Evolutionary conservation across 2,113 vertebrate genomes (phyloP).

Genomic region (Sapayoa aenigma): DNA sequence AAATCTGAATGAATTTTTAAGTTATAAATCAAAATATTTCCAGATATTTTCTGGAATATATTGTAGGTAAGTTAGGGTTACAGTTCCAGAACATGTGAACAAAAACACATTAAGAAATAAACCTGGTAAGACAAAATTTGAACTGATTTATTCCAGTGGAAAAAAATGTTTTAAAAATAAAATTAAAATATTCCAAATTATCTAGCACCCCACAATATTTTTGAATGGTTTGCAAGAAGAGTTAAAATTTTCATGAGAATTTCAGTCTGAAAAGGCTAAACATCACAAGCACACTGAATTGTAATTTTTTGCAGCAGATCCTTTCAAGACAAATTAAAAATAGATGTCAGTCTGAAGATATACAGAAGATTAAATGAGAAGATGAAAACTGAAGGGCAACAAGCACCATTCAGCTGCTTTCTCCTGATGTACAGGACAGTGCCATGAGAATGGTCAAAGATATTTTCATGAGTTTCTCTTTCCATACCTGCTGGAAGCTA

Average conservation of each 20-base stretch:
- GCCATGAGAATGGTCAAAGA: background rate
- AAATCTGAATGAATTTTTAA: background rate
- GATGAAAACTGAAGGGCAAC: background rate
- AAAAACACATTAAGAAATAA: background rate
- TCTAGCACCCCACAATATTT: background rate
- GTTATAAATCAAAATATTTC: background rate
- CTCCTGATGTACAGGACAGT: background rate
- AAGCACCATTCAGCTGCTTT: background rate
- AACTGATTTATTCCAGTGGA: background rate
- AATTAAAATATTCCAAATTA: background rate
- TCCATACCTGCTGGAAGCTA: accelerated
- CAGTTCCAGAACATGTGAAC: background rate
- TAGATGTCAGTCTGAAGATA: background rate
- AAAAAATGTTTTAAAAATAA: background rate
- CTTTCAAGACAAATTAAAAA: background rate
- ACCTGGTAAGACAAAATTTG: background rate
- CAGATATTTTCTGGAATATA: background rate
- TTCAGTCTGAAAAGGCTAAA: background rate
- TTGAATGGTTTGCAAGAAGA: background rate
- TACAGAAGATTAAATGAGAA: background rate
- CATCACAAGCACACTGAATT: background rate
- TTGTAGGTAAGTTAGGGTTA: background rate
- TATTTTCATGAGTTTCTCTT: background rate
- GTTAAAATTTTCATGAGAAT: background rate
- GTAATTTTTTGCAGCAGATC: background rate